Evolutionary conservation across 2,113 vertebrate genomes (phyloP).

Genomic region (Prinia subflava): DNA sequence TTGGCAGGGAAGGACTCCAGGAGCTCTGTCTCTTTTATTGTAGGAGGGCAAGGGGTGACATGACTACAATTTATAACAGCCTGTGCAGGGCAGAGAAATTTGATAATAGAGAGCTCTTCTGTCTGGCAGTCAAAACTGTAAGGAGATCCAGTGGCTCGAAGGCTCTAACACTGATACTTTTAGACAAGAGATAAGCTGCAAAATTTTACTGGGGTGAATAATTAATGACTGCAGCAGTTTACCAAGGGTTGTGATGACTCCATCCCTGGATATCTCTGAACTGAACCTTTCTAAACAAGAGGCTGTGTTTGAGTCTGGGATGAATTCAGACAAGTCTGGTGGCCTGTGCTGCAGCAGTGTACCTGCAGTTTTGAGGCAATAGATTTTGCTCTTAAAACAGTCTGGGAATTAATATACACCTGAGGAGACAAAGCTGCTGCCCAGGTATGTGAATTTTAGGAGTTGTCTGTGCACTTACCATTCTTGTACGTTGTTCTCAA

Average conservation of each 20-base stretch:
- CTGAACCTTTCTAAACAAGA: background rate
- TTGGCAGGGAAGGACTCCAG: background rate
- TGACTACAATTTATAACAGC: background rate
- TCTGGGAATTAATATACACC: background rate
- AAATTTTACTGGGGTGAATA: slow-evolving; percentile 32
- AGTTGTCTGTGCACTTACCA: background rate
- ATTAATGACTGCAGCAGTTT: slow-evolving; percentile 22
- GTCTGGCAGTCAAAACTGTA: slow-evolving; percentile 6
- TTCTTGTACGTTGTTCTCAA: background rate
- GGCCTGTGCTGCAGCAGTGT: background rate
- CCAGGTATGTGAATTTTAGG: background rate
- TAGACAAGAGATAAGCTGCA: slow-evolving; percentile 48
- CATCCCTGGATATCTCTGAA: background rate
- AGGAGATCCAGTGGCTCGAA: slow-evolving; percentile 23
- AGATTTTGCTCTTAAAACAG: background rate
- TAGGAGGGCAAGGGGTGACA: background rate
- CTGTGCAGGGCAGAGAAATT: slow-evolving; percentile 4
- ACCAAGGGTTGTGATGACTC: background rate
- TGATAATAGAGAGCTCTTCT: slow-evolving; percentile 13
- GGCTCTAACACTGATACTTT: background rate
- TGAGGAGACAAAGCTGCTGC: background rate
- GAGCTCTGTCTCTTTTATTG: background rate
- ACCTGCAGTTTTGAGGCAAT: background rate
- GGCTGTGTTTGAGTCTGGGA: background rate
- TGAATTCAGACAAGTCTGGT: background rate